Percentiles rank a stretch among this genome's conserved stretches.
Conservation (phyloP, 2,113 vertebrate species). For the Atlantisia rogersi region DNA sequence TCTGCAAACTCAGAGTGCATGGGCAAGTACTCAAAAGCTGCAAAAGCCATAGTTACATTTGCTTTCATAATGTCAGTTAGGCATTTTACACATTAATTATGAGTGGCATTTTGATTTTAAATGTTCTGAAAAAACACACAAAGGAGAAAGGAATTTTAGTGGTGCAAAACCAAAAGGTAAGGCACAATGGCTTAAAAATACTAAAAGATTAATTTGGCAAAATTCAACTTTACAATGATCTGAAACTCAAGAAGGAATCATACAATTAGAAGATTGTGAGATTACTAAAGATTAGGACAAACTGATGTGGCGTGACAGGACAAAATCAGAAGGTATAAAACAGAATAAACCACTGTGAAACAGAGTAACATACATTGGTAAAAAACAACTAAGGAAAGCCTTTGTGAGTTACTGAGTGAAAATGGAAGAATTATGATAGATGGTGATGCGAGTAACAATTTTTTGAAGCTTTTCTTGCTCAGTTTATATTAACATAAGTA, state of each 20-base stretch:
- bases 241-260: neutral
- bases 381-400: neutral
- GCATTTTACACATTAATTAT: neutral
- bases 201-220: neutral
- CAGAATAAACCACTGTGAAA: neutral
- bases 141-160: neutral
- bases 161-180: neutral
- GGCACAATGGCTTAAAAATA: neutral
- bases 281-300: neutral
- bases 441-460: neutral
- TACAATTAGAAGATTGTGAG: neutral
- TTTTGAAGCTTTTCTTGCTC: neutral
- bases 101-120: neutral
- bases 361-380: neutral
- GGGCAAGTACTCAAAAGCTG: neutral
- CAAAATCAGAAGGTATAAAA: neutral
- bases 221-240: neutral
- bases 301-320: neutral
- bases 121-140: neutral
- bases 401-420: neutral
- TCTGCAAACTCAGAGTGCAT: neutral
- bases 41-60: neutral
- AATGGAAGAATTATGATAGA: neutral
- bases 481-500: neutral
- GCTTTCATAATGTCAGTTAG: neutral